These are phyloP conservation scores for Lepus townsendii DNA, from an alignment of 2,797 vertebrate genomes.

Conservation along the genomic window DNA sequence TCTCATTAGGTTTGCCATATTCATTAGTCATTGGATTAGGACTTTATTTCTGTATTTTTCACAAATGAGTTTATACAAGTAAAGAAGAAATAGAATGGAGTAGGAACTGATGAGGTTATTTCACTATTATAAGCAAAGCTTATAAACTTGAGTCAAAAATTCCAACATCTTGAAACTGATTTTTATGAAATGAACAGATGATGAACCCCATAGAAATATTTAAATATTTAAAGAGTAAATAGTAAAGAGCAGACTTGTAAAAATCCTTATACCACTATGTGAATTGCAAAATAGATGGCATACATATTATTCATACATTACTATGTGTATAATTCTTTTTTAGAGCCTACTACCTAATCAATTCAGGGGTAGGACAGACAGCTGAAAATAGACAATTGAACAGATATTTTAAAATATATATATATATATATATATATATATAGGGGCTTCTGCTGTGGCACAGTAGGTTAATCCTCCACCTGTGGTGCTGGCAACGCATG, in stretches of 20 bases:
- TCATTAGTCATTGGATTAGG: conserved; percentile 54
- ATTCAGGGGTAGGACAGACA: rapidly evolving
- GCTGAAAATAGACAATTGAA: background rate
- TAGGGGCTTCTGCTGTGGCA: too few relatives aligned
- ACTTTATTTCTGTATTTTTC: background rate
- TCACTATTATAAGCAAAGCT: conserved; percentile 26
- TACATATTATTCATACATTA: background rate
- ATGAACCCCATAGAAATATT: conserved; percentile 53
- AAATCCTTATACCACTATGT: background rate
- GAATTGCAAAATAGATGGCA: conserved; percentile 31
- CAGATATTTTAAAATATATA: background rate
- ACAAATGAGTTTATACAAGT: background rate
- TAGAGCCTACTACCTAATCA: background rate
- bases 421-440: too few relatives aligned
- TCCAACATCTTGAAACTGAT: conserved; percentile 57
- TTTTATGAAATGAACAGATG: conserved; percentile 76
- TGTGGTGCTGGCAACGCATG: too few relatives aligned
- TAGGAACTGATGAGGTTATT: conserved; percentile 37
- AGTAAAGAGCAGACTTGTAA: background rate
- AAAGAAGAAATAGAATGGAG: background rate
- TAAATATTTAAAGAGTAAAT: conserved; percentile 68
- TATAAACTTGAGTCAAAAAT: conserved; percentile 74
- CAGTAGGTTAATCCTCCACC: too few relatives aligned
- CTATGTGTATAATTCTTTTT: background rate
- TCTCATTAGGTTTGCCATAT: conserved; percentile 25